phyloP scores from a whole-genome alignment of 2,888 invertebrate species.

The Ephialtes manifestator region DNA sequence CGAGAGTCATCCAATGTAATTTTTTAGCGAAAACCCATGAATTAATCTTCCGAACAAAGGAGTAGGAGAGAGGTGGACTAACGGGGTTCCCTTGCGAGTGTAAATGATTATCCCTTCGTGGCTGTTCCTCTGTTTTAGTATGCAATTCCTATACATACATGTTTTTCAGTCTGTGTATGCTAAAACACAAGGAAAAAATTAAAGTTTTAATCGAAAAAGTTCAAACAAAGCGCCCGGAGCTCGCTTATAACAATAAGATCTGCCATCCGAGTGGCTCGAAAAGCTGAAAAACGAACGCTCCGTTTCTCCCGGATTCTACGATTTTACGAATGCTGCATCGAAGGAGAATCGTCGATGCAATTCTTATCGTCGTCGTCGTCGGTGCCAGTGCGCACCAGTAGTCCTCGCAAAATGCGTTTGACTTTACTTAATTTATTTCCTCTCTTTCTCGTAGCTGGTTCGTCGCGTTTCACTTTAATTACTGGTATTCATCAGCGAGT shows the following conservation, averaged over 20 bases:
- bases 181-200: constrained; percentile 44
- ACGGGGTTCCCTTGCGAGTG: constrained; percentile 39
- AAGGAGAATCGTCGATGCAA: constrained; percentile 50
- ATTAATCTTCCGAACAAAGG: constrained; percentile 41
- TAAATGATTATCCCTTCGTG: constrained; percentile 69
- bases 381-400: constrained; percentile 24
- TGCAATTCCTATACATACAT: background rate
- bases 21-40: constrained; percentile 14
- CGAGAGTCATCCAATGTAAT: constrained; percentile 5
- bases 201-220: constrained; percentile 84
- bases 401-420: constrained; percentile 41
- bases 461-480: constrained; percentile 65
- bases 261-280: constrained; percentile 14
- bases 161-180: constrained; percentile 31
- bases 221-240: constrained; percentile 77
- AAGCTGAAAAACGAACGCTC: constrained; percentile 56
- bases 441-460: constrained; percentile 49
- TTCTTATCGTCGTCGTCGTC: constrained; percentile 48
- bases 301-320: constrained; percentile 43
- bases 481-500: constrained; percentile 71
- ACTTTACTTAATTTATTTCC: constrained; percentile 60
- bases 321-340: constrained; percentile 50
- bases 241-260: constrained; percentile 74
- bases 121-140: constrained; percentile 18
- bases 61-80: background rate